Percentiles rank a stretch among this genome's conserved stretches.
phyloP scores from a whole-genome alignment of 2,888 invertebrate genomes.

The Matsumyia berberina region DNA sequence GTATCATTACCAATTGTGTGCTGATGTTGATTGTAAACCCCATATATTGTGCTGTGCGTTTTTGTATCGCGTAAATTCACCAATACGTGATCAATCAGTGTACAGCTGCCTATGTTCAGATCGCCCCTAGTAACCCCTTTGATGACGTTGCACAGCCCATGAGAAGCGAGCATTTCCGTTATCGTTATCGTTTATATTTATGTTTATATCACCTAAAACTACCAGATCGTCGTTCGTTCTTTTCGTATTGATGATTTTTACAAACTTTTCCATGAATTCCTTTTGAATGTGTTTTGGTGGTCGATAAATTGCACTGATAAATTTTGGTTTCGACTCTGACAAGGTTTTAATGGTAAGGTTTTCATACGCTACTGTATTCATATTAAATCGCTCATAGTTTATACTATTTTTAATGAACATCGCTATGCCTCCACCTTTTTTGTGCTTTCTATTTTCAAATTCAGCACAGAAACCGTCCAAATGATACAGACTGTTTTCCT shows the following conservation, averaged over 20 bases:
- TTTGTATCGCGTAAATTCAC: background rate
- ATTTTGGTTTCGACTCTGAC: background rate
- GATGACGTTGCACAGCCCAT: background rate
- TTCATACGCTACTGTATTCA: background rate
- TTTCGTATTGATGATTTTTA: background rate
- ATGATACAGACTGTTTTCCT: no score
- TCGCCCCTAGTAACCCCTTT: background rate
- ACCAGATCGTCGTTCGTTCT: background rate
- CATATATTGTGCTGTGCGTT: background rate
- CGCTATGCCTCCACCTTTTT: no score
- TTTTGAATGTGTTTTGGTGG: background rate
- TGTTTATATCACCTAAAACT: conserved; percentile 4
- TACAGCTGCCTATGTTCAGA: background rate
- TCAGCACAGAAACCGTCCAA: no score
- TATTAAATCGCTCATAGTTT: background rate
- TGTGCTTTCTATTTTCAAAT: no score
- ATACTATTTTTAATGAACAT: background rate
- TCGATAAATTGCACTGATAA: background rate
- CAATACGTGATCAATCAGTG: background rate
- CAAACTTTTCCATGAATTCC: background rate
- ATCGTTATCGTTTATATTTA: background rate
- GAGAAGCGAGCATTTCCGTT: background rate
- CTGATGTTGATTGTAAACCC: background rate
- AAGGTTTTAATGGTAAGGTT: background rate
- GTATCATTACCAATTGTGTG: no score